phyloP scores from a whole-genome alignment of 2,797 vertebrate species.

The Cyclura pinguis region DNA sequence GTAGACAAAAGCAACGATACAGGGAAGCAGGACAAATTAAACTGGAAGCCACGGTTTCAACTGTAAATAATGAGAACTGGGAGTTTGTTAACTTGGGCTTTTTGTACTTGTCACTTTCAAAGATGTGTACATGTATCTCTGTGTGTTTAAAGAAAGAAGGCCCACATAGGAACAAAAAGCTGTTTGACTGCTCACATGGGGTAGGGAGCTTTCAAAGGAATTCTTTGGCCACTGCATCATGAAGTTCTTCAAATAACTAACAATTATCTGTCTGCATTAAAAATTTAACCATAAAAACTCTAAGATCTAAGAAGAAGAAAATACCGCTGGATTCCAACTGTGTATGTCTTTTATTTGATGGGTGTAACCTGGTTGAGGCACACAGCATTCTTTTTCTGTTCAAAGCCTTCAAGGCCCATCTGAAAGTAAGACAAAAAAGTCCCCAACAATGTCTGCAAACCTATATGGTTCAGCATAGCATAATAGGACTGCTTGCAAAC shows the following conservation, averaged over 20 bases:
- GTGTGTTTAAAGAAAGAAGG: neutral
- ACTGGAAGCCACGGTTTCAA: constrained; percentile 5
- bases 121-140: neutral
- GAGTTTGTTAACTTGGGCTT: constrained; percentile 20
- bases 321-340: neutral
- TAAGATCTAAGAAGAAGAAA: neutral
- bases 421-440: neutral
- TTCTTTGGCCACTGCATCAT: neutral
- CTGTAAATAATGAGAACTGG: constrained; percentile 31
- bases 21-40: constrained; percentile 14
- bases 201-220: neutral
- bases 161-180: constrained; percentile 1
- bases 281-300: neutral
- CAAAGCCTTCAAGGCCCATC: neutral
- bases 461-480: too few species aligned
- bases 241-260: constrained; percentile 11
- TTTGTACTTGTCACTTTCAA: constrained; percentile 6
- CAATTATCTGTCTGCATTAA: constrained; percentile 1
- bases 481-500: too few species aligned
- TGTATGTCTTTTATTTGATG: neutral
- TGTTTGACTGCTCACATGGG: neutral
- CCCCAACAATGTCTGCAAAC: neutral
- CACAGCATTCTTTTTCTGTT: neutral
- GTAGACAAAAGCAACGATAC: neutral
- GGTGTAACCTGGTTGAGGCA: neutral